These are phyloP conservation scores for Anorthoa munda DNA, from an alignment of 2,888 invertebrate genomes.

Conservation along the genomic window DNA sequence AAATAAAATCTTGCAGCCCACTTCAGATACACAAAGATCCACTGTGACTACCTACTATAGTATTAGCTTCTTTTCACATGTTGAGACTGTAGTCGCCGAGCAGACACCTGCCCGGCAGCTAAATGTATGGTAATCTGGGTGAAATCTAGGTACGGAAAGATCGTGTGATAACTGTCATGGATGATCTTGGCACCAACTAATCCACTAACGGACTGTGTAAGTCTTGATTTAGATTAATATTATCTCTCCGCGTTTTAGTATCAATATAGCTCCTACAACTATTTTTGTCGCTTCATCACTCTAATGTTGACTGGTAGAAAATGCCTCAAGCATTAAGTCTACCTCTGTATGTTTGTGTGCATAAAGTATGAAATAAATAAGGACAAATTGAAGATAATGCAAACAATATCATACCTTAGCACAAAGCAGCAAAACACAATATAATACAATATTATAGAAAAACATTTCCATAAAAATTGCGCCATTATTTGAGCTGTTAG, in stretches of 20 bases:
- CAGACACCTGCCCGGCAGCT: neutral
- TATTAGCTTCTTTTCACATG: neutral
- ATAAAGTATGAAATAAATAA: too few relatives aligned
- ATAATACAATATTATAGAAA: slow-evolving; percentile 21
- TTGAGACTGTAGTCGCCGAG: neutral
- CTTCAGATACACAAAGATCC: too few relatives aligned
- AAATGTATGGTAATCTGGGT: neutral
- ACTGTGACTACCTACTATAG: neutral
- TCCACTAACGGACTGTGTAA: neutral
- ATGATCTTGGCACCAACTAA: too few relatives aligned
- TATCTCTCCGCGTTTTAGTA: too few relatives aligned
- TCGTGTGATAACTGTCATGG: neutral
- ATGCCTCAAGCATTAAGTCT: too few relatives aligned
- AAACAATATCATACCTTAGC: slow-evolving; percentile 31
- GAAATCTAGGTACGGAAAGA: neutral
- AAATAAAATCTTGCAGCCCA: too few relatives aligned
- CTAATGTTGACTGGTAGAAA: too few relatives aligned
- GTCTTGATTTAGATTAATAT: too few relatives aligned
- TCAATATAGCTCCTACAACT: too few relatives aligned
- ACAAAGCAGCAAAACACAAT: slow-evolving; percentile 39
- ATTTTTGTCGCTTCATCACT: too few relatives aligned
- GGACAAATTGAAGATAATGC: neutral
- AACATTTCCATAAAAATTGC: slow-evolving; percentile 49
- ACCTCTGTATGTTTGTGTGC: too few relatives aligned
- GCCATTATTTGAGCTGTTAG: slow-evolving; percentile 20